Evolutionary conservation across 1,140 invertebrate genomes (phyloP).

Genomic region (Ceratina japonica): DNA sequence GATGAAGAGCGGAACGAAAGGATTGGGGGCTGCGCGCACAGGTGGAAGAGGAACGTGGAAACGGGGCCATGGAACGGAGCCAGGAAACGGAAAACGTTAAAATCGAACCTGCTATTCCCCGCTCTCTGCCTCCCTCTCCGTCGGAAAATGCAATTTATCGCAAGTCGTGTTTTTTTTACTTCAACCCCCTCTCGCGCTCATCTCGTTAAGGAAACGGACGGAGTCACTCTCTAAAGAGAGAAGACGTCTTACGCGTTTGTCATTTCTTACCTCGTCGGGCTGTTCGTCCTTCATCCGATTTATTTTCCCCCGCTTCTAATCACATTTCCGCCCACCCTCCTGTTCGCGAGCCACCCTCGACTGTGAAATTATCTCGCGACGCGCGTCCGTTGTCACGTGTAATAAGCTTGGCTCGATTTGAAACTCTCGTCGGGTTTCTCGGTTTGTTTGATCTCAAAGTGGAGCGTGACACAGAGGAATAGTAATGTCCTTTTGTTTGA

Average conservation of each 20-base stretch:
- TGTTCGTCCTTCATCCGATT: constrained; percentile 36
- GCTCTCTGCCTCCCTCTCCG: constrained; percentile 34
- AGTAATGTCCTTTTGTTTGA: too few species aligned
- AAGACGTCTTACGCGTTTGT: constrained; percentile 43
- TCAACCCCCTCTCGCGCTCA: constrained; percentile 41
- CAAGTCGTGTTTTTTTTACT: too few species aligned
- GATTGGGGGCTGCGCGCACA: background rate
- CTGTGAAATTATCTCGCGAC: background rate
- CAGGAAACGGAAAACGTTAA: constrained; percentile 75
- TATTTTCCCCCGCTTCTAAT: constrained; percentile 15
- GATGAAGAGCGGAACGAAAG: background rate
- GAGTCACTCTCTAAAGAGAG: constrained; percentile 42
- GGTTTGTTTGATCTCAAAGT: background rate
- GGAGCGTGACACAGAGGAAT: too few species aligned
- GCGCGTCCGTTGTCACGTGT: background rate
- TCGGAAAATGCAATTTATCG: too few species aligned
- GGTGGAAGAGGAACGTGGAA: constrained; percentile 3
- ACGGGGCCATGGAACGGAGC: constrained; percentile 68
- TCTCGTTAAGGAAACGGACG: constrained; percentile 66
- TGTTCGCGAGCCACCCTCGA: background rate
- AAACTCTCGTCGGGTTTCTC: background rate
- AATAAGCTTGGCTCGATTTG: background rate
- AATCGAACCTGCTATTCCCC: constrained; percentile 67
- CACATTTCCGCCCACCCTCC: background rate
- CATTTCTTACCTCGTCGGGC: constrained; percentile 28